Percentiles rank a stretch among this genome's conserved stretches.
phyloP scores from a whole-genome alignment of 2,888 invertebrate species.

The Ennomos erosarius region DNA sequence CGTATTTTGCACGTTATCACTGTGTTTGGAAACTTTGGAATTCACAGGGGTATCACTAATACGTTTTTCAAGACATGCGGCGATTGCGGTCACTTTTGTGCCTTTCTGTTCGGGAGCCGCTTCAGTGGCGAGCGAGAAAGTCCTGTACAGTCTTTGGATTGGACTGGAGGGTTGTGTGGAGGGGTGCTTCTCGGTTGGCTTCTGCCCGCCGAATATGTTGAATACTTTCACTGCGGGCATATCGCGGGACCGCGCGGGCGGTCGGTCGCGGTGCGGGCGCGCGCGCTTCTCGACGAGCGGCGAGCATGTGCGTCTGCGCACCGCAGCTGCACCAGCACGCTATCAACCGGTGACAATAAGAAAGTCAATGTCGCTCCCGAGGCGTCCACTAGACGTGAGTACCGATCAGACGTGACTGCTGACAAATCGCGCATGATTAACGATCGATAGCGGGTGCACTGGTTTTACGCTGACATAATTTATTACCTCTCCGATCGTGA shows the following conservation, averaged over 20 bases:
- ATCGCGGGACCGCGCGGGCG: constrained; percentile 77
- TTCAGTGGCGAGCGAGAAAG: constrained; percentile 78
- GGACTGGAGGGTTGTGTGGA: constrained; percentile 66
- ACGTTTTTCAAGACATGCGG: constrained; percentile 77
- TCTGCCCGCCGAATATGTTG: constrained; percentile 83
- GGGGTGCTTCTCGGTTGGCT: constrained; percentile 78
- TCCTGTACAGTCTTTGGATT: constrained; percentile 82
- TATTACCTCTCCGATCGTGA: constrained; percentile 31
- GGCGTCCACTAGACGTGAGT: constrained; percentile 56
- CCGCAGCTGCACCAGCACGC: constrained; percentile 48
- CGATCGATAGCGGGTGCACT: constrained; percentile 38
- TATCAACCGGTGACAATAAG: constrained; percentile 72
- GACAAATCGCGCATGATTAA: constrained; percentile 59
- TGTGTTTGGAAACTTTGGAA: constrained; percentile 32
- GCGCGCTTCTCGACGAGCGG: constrained; percentile 78
- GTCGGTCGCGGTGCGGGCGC: constrained; percentile 72
- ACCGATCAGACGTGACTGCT: constrained; percentile 25
- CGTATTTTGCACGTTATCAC: constrained; percentile 70
- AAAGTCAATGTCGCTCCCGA: constrained; percentile 81
- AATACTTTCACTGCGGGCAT: constrained; percentile 85
- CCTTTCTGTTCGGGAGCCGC: constrained; percentile 70
- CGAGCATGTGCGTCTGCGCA: constrained; percentile 70
- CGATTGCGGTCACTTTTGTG: constrained; percentile 79
- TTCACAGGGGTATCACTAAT: constrained; percentile 70
- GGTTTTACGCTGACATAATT: constrained; percentile 36